Evolutionary conservation across 1,140 invertebrate species (phyloP), one percentile per base, ranked within the genome.

Genomic region (Leptopilina clavipes): DNA sequence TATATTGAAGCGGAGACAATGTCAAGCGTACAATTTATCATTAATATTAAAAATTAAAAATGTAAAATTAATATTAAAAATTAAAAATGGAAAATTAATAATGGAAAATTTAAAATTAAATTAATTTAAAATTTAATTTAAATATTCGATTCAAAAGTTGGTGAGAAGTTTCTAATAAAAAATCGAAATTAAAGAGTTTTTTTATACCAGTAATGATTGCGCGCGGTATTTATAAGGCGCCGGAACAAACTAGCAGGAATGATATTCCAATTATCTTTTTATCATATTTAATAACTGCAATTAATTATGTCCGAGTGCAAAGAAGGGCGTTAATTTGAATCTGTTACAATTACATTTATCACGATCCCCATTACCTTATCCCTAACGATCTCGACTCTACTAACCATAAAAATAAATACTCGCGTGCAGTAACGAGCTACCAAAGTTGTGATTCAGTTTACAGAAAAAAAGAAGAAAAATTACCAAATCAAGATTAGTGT

Each of bases 1-100:
- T 82, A 85, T 82, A 85, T 80, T 83, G 81, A 85, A 83, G 82
- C 82, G 83, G 83, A 72, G 72, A 40, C 37, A 17, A 14, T 25
- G 17, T 43, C 17, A 44, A 37, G 70, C 12, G 14, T 17, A 44
- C 9, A 40, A 40, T 40, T n/a, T 9, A 40, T 40, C 9, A 18
- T 44, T 71, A 37, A 40, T 12, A n/a, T n/a, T n/a, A n/a, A n/a
- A n/a, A n/a, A n/a, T n/a, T n/a, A n/a, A n/a, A n/a, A n/a, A n/a
- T n/a, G n/a, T n/a, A n/a, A n/a, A n/a, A n/a, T n/a, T n/a, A n/a
- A 44, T 48, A 52, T n/a, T n/a, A n/a, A n/a, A n/a, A n/a, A n/a
- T n/a, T n/a, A n/a, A n/a, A n/a, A n/a, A n/a, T n/a, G n/a, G n/a
- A n/a, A n/a, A n/a, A n/a, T n/a, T n/a, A n/a, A n/a, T n/a, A n/a